phyloP scores from a whole-genome alignment of 2,797 vertebrate genomes.

The Melopsittacus undulatus region DNA sequence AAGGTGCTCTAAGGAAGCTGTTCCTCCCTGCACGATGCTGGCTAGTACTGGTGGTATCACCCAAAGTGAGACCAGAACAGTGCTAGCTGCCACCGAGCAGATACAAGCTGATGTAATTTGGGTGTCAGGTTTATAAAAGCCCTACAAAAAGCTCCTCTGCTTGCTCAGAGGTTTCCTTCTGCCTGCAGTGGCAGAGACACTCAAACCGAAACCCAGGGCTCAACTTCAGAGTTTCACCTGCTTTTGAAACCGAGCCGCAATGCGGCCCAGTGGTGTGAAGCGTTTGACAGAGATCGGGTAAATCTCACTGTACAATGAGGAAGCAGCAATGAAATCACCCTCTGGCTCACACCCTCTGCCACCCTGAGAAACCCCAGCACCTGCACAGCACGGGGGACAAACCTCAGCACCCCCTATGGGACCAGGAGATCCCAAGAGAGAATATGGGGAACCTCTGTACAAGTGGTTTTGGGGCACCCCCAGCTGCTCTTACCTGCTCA shows the following conservation, averaged over 20 bases:
- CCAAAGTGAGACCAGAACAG: not conserved
- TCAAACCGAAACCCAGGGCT: slow-evolving; percentile 47
- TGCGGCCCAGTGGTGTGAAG: fast-evolving
- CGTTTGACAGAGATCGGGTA: not conserved
- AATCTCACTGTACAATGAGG: not conserved
- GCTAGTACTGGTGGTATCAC: not conserved
- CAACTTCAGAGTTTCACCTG: slow-evolving; percentile 38
- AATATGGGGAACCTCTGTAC: fast-evolving
- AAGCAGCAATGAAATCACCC: not conserved
- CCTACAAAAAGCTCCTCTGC: not conserved
- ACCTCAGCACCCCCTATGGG: not conserved
- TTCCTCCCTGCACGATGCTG: not conserved
- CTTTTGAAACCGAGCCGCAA: slow-evolving; percentile 27
- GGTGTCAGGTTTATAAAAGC: not conserved
- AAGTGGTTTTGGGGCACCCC: not conserved
- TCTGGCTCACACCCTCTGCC: not conserved
- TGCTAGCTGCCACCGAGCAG: not conserved
- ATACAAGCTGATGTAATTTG: not conserved
- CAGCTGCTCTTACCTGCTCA: slow-evolving; percentile 85
- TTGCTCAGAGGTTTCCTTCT: slow-evolving; percentile 32
- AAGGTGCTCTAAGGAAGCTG: not conserved
- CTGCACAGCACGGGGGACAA: fast-evolving
- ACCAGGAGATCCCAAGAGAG: not conserved
- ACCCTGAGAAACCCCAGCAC: not conserved
- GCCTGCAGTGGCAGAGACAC: not conserved